Percentiles rank a stretch among this genome's conserved stretches.
phyloP scores from a whole-genome alignment of 2,888 invertebrate genomes.

The Erannis defoliaria region DNA sequence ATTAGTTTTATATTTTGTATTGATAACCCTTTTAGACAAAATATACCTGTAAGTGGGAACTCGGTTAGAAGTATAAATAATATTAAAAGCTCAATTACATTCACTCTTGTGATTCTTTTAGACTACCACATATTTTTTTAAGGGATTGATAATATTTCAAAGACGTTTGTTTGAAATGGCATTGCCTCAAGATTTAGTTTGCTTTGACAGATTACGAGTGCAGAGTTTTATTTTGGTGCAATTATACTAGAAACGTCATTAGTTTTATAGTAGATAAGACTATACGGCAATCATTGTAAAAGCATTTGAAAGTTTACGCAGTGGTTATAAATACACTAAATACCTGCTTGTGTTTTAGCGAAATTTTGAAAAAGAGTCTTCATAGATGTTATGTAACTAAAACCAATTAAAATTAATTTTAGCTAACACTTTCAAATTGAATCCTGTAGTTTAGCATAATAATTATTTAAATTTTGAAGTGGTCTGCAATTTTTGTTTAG shows the following conservation, averaged over 20 bases:
- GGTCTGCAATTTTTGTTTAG: slow-evolving; percentile 34
- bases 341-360: neutral
- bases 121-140: neutral
- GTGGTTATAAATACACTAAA: neutral
- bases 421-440: slow-evolving; percentile 39
- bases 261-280: neutral
- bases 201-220: neutral
- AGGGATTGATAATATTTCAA: too few species aligned
- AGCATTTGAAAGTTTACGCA: slow-evolving; percentile 7
- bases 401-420: slow-evolving; percentile 13
- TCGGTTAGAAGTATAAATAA: too few species aligned
- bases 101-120: neutral
- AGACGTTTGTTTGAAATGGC: neutral
- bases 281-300: neutral
- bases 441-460: slow-evolving; percentile 40
- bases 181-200: neutral
- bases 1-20: too few species aligned
- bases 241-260: neutral
- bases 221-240: neutral
- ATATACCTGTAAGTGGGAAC: too few species aligned
- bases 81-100: too few species aligned
- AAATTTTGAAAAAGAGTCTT: neutral
- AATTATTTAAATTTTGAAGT: slow-evolving; percentile 35
- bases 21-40: too few species aligned
- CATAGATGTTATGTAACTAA: slow-evolving; percentile 9